Percentiles rank a stretch among this genome's conserved stretches.
Evolutionary conservation across 2,888 invertebrate species (phyloP).

Genomic region (Elmis aenea): DNA sequence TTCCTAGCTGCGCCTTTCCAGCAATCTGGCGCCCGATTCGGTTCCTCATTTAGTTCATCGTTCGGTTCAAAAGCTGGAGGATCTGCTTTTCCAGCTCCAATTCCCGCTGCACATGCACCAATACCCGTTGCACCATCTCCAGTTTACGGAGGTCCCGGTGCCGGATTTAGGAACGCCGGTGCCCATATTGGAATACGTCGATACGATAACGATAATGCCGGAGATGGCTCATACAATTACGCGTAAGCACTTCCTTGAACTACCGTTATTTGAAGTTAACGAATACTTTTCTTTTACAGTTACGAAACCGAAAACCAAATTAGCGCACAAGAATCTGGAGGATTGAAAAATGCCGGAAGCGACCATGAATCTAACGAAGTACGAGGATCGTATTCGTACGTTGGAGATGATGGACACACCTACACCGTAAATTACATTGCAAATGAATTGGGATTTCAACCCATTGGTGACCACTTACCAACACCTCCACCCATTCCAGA

Average conservation of each 20-base stretch:
- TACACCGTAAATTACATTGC: slow-evolving; percentile 47
- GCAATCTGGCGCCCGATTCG: slow-evolving; percentile 3
- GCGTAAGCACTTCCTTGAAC: slow-evolving; percentile 36
- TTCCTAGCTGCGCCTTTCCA: slow-evolving; percentile 32
- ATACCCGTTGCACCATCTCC: neutral
- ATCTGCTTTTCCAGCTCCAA: slow-evolving; percentile 4
- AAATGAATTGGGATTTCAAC: slow-evolving; percentile 50
- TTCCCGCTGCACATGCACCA: too few relatives aligned
- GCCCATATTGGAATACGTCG: slow-evolving; percentile 38
- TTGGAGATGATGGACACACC: slow-evolving; percentile 47
- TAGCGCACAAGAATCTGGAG: slow-evolving; percentile 60
- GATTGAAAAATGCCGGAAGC: slow-evolving; percentile 60
- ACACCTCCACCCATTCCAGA: slow-evolving; percentile 55
- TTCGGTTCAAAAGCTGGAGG: neutral
- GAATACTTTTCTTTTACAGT: slow-evolving; percentile 50
- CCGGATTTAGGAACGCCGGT: slow-evolving; percentile 22
- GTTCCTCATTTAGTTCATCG: neutral
- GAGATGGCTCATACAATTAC: slow-evolving; percentile 47
- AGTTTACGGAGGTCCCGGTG: neutral
- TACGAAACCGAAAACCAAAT: slow-evolving; percentile 57
- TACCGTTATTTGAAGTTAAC: neutral
- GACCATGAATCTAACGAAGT: slow-evolving; percentile 55
- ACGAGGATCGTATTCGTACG: slow-evolving; percentile 49
- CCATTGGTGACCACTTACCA: slow-evolving; percentile 50
- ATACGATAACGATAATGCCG: slow-evolving; percentile 41